A percentile compares a stretch with the other conserved stretches of the same genome.
Conservation (phyloP, 1,140 invertebrate genomes). For the Meloidogyne hapla region DNA sequence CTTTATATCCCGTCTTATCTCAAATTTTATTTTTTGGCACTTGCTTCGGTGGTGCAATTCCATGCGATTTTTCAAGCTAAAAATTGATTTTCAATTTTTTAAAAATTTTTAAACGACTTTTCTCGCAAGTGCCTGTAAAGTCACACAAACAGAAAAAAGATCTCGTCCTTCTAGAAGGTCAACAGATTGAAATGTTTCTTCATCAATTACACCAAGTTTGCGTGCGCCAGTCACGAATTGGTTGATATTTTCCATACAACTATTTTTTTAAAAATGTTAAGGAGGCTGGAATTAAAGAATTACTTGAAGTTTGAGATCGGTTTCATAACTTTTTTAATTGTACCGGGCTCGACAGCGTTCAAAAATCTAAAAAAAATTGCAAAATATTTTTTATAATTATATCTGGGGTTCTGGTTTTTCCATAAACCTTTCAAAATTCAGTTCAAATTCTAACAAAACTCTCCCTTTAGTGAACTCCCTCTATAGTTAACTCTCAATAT, state of each 20-base stretch:
- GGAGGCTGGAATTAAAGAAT: slow-evolving; percentile 68
- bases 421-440: no score
- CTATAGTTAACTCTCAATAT: no score
- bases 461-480: no score
- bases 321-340: slow-evolving; percentile 82
- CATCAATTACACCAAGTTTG: slow-evolving; percentile 85
- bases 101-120: slow-evolving; percentile 72
- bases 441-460: no score
- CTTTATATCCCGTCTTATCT: slow-evolving; percentile 8
- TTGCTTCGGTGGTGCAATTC: slow-evolving; percentile 41
- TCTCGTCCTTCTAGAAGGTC: slow-evolving; percentile 94
- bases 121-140: slow-evolving; percentile 85
- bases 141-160: slow-evolving; percentile 88
- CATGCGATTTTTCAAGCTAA: slow-evolving; percentile 47
- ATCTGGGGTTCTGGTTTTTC: slow-evolving; percentile 11
- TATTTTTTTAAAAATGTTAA: slow-evolving; percentile 66
- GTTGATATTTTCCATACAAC: slow-evolving; percentile 97
- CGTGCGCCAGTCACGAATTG: slow-evolving; percentile 79
- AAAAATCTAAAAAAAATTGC: slow-evolving; percentile 52
- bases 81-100: slow-evolving; percentile 32
- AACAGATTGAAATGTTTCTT: slow-evolving; percentile 82
- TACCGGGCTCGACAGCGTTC: slow-evolving; percentile 69
- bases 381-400: neutral
- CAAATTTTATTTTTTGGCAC: slow-evolving; percentile 43
- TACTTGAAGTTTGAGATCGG: slow-evolving; percentile 80